Base-by-base conservation (phyloP, 2,113 vertebrate species). In the Ivindomyrus marchei region DNA sequence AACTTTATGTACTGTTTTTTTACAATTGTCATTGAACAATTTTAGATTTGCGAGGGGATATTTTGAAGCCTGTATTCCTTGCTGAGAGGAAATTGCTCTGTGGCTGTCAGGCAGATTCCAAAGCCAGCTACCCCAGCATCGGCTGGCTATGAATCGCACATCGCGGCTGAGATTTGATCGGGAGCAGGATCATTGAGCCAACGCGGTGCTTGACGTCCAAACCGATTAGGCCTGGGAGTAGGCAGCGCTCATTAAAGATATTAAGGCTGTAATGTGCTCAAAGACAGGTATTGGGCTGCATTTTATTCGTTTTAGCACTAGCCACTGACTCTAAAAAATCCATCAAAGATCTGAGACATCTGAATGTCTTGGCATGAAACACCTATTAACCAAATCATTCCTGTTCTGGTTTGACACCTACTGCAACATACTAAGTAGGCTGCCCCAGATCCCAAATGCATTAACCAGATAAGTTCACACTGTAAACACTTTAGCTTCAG, bases 1-100 rank as follows among this genome's bases (percentile, higher is more conserved):
- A 39, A 77, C 36, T 80, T 80, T 80, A 80, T 42, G 15, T 42
- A 8, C 53, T 7, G 53, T 56, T 56, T 56, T 52, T 56, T 42
- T 80, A 80, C 15, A 80, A 42, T 17, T 19, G 70, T 39, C 70
- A 39, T 77, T 31, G 70, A 77, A 31, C 11, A 77, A 6, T 39
- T 31, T 93, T 91, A 92, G 93, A 92, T 85, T 91, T 90, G 90
- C 8, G n/a, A 27, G 92, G 93, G 92, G 66, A 89, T 80, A 88
- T 47, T 89, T 93, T 90, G 31, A 77, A 77, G 31, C 70, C 70
- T 4, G 1, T 39, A 46, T 15, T 47, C 1, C 56, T 45, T 62
- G 21, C 5, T 19, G 13, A 58, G 17, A 39, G 24, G 36, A 42
- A 80, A 80, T 42, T 17, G 24, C 7, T 15, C 84, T 50, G 46